These are phyloP conservation scores for Athetis lepigone DNA, from an alignment of 2,888 invertebrate species.

Conservation along the genomic window DNA sequence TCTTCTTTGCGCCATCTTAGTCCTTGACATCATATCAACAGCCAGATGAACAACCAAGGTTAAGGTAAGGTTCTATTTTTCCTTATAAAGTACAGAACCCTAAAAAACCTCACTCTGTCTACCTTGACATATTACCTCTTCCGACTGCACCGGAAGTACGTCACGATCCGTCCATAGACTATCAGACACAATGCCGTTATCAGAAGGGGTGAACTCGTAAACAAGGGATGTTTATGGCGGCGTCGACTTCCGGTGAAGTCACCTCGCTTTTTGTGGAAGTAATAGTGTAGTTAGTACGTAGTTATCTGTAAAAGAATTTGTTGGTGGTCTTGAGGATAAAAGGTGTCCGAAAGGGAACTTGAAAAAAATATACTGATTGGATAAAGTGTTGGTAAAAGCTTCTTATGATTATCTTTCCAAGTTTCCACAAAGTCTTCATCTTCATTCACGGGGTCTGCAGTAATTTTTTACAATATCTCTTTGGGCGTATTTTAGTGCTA, in stretches of 20 bases:
- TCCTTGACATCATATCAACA: too few relatives aligned
- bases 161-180: conserved; percentile 56
- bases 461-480: too few relatives aligned
- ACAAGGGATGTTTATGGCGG: conserved; percentile 62
- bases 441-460: too few relatives aligned
- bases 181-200: conserved; percentile 62
- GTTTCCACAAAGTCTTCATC: too few relatives aligned
- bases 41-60: too few relatives aligned
- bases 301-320: conserved; percentile 37
- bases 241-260: conserved; percentile 59
- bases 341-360: not conserved
- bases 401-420: too few relatives aligned
- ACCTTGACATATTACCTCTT: conserved; percentile 60
- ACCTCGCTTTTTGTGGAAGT: conserved; percentile 51
- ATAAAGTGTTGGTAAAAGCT: not conserved
- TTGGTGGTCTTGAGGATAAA: conserved; percentile 44
- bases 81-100: too few relatives aligned
- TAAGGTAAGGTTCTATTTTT: too few relatives aligned
- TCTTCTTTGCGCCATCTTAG: too few relatives aligned
- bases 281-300: conserved; percentile 44
- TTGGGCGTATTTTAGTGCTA: too few relatives aligned
- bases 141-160: conserved; percentile 59
- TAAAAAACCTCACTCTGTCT: conserved; percentile 31
- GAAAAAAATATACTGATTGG: not conserved
- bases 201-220: conserved; percentile 61